Evolutionary conservation across 2,113 vertebrate genomes (phyloP).

Genomic region (Plecotus auritus): DNA sequence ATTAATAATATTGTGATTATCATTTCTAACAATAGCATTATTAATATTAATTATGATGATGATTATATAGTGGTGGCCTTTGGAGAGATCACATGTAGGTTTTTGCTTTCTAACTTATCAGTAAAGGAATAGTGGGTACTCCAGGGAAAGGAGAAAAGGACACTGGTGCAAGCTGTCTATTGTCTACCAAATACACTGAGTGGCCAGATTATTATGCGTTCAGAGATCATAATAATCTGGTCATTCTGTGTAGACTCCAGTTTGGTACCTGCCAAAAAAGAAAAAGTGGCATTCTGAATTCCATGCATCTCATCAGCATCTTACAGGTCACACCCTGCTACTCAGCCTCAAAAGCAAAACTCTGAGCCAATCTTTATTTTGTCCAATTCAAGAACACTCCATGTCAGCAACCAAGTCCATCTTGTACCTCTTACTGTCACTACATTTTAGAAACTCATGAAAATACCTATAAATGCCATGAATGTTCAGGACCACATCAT

Average conservation of each 20-base stretch:
- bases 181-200: background rate
- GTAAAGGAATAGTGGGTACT: background rate
- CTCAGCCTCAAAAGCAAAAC: background rate
- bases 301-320: background rate
- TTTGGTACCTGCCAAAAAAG: background rate
- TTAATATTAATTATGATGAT: background rate
- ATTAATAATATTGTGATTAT: background rate
- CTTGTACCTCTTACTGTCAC: background rate
- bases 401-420: background rate
- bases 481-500: background rate
- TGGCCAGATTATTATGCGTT: no score
- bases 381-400: background rate
- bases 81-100: background rate
- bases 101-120: background rate
- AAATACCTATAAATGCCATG: background rate
- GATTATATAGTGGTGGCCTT: background rate
- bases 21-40: background rate
- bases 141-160: background rate
- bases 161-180: fast-evolving
- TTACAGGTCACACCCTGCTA: background rate
- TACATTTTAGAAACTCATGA: background rate
- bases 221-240: no score
- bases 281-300: background rate
- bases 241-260: background rate
- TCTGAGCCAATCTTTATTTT: background rate